Percentiles rank a stretch among this genome's conserved stretches.
Evolutionary conservation across 2,113 vertebrate species (phyloP).

Genomic region (Stigmatopora nigra): DNA sequence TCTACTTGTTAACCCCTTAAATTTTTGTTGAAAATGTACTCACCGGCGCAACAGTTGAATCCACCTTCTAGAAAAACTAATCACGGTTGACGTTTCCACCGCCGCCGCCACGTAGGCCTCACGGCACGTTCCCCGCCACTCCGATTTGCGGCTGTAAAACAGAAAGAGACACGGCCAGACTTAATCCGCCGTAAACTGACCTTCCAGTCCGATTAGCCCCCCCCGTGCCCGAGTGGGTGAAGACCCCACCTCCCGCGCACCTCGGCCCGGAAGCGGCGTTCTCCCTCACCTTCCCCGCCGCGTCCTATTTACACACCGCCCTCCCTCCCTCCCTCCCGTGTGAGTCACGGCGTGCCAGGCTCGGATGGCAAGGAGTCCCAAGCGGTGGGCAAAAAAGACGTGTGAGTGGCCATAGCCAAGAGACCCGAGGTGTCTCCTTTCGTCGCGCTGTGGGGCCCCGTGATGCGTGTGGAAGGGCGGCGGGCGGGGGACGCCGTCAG

Average conservation of each 20-base stretch:
- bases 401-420: conserved; percentile 59
- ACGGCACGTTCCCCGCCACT: background rate
- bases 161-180: background rate
- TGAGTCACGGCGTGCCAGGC: conserved; percentile 54
- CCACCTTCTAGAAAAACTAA: background rate
- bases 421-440: conserved; percentile 65
- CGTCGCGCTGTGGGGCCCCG: conserved; percentile 42
- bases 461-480: conserved; percentile 62
- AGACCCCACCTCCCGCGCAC: conserved; percentile 14
- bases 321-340: conserved; percentile 30
- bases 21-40: background rate
- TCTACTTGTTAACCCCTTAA: background rate
- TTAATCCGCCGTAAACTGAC: conserved; percentile 24
- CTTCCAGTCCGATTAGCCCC: conserved; percentile 51
- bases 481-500: conserved; percentile 59
- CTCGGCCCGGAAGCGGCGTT: conserved; percentile 45
- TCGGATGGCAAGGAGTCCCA: conserved; percentile 66
- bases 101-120: background rate
- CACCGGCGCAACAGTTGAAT: background rate
- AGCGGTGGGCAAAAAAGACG: conserved; percentile 63
- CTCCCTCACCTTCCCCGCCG: conserved; percentile 63
- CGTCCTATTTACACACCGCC: conserved; percentile 46
- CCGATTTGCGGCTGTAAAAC: background rate
- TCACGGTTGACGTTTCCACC: background rate
- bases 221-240: conserved; percentile 43